These are phyloP conservation scores for Stratiomys singularior DNA, from an alignment of 2,888 invertebrate species.

Conservation along the genomic window DNA sequence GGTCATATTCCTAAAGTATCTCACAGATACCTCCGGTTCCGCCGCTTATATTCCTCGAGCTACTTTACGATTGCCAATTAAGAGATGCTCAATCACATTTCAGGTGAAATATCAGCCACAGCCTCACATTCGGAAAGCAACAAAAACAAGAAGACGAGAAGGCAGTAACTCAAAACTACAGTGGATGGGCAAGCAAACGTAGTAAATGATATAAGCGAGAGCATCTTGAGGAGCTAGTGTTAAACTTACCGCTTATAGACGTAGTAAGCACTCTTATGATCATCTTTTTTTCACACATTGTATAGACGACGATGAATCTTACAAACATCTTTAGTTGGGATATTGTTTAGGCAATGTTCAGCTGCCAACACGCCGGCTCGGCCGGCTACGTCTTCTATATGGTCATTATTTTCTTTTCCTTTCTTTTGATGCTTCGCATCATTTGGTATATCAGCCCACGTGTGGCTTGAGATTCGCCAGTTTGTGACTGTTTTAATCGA, in stretches of 20 bases:
- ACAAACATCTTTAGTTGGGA: neutral
- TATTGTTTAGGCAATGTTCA: constrained; percentile 10
- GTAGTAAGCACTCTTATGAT: neutral
- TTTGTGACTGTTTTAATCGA: too few relatives aligned
- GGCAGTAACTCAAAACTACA: neutral
- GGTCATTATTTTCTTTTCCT: neutral
- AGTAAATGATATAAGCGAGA: neutral
- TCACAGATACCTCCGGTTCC: neutral
- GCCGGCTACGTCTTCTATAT: neutral
- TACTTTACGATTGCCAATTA: constrained; percentile 40
- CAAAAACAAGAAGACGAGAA: neutral
- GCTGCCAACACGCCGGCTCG: neutral
- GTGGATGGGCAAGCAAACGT: neutral
- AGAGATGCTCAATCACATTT: constrained; percentile 45
- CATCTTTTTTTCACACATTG: constrained; percentile 24
- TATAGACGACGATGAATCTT: constrained; percentile 22
- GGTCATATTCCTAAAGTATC: neutral
- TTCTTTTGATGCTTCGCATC: neutral
- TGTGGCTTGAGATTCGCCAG: neutral
- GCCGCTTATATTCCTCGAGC: constrained; percentile 4
- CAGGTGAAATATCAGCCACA: constrained; percentile 25
- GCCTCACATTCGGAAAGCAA: neutral
- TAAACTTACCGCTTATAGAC: neutral
- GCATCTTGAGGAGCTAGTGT: constrained; percentile 1
- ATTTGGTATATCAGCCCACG: neutral